phyloP scores from a whole-genome alignment of 2,113 vertebrate species.

The Trichomycterus rosablanca region DNA sequence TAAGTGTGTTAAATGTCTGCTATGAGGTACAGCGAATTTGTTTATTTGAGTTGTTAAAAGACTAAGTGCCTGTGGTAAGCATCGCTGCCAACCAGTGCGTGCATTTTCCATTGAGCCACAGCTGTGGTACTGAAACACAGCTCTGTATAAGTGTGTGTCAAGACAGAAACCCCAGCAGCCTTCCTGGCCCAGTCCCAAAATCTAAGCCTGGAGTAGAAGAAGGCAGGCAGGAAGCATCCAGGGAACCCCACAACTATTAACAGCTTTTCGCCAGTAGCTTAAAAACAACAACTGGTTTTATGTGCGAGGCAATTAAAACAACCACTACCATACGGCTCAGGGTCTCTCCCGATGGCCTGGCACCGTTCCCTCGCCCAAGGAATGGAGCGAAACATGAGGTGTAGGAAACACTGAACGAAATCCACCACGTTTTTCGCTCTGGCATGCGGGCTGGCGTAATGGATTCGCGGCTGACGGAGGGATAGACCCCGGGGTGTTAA shows the following conservation, averaged over 20 bases:
- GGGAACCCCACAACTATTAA: conserved; percentile 56
- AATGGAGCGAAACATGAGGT: conserved; percentile 49
- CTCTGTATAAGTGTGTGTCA: conserved; percentile 35
- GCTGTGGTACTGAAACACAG: conserved; percentile 38
- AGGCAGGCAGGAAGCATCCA: conserved; percentile 49
- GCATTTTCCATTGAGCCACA: conserved; percentile 35
- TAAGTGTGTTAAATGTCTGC: conserved; percentile 18
- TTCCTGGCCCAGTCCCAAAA: conserved; percentile 26
- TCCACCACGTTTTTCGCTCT: conserved; percentile 28
- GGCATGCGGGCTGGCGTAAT: conserved; percentile 36
- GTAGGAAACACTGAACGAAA: conserved; percentile 47
- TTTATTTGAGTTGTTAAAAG: conserved; percentile 35
- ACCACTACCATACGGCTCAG: conserved; percentile 41
- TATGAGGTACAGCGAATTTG: conserved; percentile 11
- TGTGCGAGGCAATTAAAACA: conserved; percentile 51
- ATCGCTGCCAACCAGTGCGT: conserved; percentile 36
- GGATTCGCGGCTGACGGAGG: conserved; percentile 12
- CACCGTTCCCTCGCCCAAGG: conserved; percentile 41
- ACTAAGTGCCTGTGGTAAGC: conserved; percentile 33
- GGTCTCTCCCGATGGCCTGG: conserved; percentile 38
- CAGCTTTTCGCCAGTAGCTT: conserved; percentile 46
- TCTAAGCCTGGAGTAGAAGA: conserved; percentile 25
- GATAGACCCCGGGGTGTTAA: conserved; percentile 44
- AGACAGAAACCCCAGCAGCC: conserved; percentile 20
- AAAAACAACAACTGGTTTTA: conserved; percentile 54